Evolutionary conservation across 2,113 vertebrate genomes (phyloP).

Genomic region (Sinosuthora webbiana): DNA sequence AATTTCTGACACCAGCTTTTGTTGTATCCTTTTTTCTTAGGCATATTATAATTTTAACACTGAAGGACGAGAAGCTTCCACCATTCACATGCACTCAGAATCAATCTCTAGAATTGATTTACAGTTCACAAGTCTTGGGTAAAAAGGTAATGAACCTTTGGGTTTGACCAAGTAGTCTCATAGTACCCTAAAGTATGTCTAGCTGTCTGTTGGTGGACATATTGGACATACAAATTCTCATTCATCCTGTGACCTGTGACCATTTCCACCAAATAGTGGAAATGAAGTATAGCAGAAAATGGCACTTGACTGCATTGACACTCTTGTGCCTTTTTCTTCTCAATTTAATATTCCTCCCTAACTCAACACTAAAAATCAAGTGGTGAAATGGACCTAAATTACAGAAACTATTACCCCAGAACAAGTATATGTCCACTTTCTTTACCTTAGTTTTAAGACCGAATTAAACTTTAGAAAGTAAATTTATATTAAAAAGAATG

Average conservation of each 20-base stretch:
- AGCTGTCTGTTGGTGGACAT: neutral
- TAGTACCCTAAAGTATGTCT: neutral
- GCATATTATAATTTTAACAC: neutral
- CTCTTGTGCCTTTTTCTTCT: neutral
- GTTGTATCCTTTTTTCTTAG: neutral
- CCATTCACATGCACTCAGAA: neutral
- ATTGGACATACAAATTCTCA: neutral
- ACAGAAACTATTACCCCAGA: neutral
- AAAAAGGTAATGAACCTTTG: neutral
- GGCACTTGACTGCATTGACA: neutral
- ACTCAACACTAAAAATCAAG: neutral
- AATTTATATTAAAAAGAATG: neutral
- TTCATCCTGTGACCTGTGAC: neutral
- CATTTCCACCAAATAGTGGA: neutral
- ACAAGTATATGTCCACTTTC: neutral
- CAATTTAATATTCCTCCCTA: neutral
- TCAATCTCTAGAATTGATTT: neutral
- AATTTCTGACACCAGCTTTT: neutral
- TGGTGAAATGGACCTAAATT: neutral
- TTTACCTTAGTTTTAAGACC: neutral
- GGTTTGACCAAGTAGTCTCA: neutral
- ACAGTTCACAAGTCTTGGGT: neutral
- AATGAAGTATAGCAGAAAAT: neutral
- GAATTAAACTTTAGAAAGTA: neutral
- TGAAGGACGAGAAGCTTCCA: neutral